These are phyloP conservation scores for Mystacides longicornis DNA, from an alignment of 2,888 invertebrate species.

Conservation along the genomic window DNA sequence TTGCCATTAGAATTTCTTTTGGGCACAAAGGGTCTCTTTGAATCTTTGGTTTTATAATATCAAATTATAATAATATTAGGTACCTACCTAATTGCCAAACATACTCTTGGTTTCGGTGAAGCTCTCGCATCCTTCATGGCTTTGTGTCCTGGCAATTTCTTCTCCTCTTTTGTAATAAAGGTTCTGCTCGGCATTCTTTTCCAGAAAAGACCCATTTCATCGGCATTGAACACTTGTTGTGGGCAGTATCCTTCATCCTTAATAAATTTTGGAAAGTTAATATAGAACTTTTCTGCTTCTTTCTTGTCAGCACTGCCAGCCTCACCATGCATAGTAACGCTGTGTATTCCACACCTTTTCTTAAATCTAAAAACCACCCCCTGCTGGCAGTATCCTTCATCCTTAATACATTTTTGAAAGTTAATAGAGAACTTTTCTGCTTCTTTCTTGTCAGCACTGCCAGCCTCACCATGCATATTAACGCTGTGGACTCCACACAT, in stretches of 20 bases:
- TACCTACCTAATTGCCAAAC: too few species aligned
- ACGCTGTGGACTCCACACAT: constrained; percentile 22
- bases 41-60: too few species aligned
- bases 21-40: too few species aligned
- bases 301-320: constrained; percentile 19
- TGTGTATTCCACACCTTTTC: constrained; percentile 22
- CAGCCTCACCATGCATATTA: constrained; percentile 21
- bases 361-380: constrained; percentile 24
- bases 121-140: constrained; percentile 29
- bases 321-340: constrained; percentile 20
- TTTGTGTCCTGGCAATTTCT: constrained; percentile 29
- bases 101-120: too few species aligned
- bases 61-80: too few species aligned
- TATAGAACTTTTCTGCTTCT: constrained; percentile 20
- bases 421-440: constrained; percentile 18
- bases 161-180: constrained; percentile 27
- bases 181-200: constrained; percentile 15
- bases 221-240: constrained; percentile 20
- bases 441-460: constrained; percentile 17
- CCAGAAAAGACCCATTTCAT: constrained; percentile 14
- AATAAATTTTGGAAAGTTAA: constrained; percentile 16
- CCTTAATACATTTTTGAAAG: constrained; percentile 17
- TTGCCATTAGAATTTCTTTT: too few species aligned
- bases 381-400: constrained; percentile 23
- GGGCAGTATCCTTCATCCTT: constrained; percentile 10